Percentiles rank a stretch among this genome's conserved stretches.
Evolutionary conservation across 2,113 vertebrate species (phyloP).

Genomic region (Oryzias javanicus): DNA sequence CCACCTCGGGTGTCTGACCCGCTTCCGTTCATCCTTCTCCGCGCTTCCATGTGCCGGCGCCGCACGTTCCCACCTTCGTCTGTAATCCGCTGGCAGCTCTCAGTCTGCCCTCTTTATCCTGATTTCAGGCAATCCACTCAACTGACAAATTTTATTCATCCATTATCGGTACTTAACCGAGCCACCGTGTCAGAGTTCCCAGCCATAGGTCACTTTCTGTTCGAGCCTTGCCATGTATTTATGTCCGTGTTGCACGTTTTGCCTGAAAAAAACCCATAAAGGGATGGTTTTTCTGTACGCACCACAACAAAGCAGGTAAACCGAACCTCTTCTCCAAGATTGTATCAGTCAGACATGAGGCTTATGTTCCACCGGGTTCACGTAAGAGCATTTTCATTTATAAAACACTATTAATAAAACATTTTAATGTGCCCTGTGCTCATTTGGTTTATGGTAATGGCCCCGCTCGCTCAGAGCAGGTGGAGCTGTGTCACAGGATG

Average conservation of each 20-base stretch:
- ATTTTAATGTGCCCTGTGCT: no score
- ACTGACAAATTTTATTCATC: slow-evolving; percentile 53
- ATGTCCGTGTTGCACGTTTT: background rate
- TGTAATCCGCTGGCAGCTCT: slow-evolving; percentile 45
- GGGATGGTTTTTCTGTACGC: background rate
- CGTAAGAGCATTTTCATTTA: no score
- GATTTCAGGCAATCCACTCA: slow-evolving; percentile 54
- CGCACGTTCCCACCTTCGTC: slow-evolving; percentile 45
- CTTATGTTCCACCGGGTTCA: no score
- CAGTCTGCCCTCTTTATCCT: slow-evolving; percentile 39
- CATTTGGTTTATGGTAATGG: no score
- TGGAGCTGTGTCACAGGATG: no score
- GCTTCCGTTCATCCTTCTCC: slow-evolving; percentile 2
- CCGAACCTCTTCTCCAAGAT: no score
- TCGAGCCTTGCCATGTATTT: slow-evolving; percentile 1
- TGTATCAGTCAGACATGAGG: no score
- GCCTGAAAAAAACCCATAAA: slow-evolving; percentile 1
- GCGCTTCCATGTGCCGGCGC: slow-evolving; percentile 23
- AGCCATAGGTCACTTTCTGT: slow-evolving; percentile 33
- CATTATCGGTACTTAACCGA: slow-evolving; percentile 49
- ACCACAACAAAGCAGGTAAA: no score
- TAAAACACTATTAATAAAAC: no score
- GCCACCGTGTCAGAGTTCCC: slow-evolving; percentile 3
- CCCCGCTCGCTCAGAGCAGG: no score
- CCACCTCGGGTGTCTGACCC: slow-evolving; percentile 2